Evolutionary conservation across 2,888 invertebrate genomes (phyloP).

Genomic region (Drosophila hamatofila): DNA sequence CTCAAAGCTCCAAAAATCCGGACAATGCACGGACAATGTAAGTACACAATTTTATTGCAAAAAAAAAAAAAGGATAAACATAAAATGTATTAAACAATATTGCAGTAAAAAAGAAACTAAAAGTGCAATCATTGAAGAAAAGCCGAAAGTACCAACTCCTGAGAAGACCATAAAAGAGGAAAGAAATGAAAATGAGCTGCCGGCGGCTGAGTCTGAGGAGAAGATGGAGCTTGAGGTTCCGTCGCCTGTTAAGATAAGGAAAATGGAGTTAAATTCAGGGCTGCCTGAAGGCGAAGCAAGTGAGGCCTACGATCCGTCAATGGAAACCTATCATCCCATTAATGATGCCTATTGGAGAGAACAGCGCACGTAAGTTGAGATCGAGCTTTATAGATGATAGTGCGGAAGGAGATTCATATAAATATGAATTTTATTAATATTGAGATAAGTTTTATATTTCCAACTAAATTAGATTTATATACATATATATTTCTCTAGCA

Average conservation of each 20-base stretch:
- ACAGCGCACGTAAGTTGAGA: slow-evolving; percentile 87
- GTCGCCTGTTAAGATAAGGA: slow-evolving; percentile 22
- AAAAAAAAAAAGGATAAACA: background rate
- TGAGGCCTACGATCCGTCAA: slow-evolving; percentile 89
- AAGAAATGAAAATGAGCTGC: slow-evolving; percentile 12
- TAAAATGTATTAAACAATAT: background rate
- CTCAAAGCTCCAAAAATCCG: background rate
- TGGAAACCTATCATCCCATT: slow-evolving; percentile 92
- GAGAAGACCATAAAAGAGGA: background rate
- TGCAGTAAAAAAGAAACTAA: slow-evolving; percentile 5
- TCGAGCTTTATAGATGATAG: background rate
- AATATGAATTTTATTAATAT: too few species aligned
- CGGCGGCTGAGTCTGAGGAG: background rate
- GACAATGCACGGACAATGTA: slow-evolving; percentile 32
- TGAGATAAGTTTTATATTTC: too few species aligned
- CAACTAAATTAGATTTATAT: background rate
- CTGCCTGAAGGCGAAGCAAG: slow-evolving; percentile 42
- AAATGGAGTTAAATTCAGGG: slow-evolving; percentile 32
- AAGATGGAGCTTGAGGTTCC: slow-evolving; percentile 5
- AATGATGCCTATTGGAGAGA: slow-evolving; percentile 92
- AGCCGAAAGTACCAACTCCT: background rate
- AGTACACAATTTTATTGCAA: background rate
- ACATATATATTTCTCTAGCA: slow-evolving; percentile 86
- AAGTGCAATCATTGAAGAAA: background rate
- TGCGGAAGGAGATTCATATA: too few species aligned